Conservation (phyloP, 2,113 vertebrate genomes). For the Archilochus colubris region DNA sequence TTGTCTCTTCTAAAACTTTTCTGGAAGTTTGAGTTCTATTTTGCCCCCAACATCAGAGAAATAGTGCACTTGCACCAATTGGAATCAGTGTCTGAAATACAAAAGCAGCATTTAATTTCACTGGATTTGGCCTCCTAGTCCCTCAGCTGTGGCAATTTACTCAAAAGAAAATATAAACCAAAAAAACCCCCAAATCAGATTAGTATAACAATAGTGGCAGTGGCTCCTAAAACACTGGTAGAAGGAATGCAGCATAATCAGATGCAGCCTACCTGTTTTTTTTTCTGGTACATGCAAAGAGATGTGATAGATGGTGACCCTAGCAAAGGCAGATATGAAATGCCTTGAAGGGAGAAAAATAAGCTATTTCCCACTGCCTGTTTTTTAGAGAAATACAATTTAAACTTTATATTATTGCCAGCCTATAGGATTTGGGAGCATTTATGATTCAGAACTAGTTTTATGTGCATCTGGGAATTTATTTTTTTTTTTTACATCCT, state of each 20-base stretch:
- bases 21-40: neutral
- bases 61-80: neutral
- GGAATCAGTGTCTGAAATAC: neutral
- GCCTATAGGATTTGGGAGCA: neutral
- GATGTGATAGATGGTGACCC: neutral
- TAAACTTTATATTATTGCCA: neutral
- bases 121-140: neutral
- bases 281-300: neutral
- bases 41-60: neutral
- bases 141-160: neutral
- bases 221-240: neutral
- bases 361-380: neutral
- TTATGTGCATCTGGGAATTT: neutral
- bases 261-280: neutral
- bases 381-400: neutral
- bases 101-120: neutral
- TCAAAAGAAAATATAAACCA: neutral
- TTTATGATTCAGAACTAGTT: neutral
- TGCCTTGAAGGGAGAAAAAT: neutral
- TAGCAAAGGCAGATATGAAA: constrained; percentile 7
- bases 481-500: neutral
- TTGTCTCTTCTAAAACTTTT: neutral
- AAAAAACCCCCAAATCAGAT: neutral
- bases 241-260: neutral
- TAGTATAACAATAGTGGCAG: constrained; percentile 26